These are phyloP conservation scores for Junco hyemalis DNA, from an alignment of 2,113 vertebrate genomes.

Conservation along the genomic window DNA sequence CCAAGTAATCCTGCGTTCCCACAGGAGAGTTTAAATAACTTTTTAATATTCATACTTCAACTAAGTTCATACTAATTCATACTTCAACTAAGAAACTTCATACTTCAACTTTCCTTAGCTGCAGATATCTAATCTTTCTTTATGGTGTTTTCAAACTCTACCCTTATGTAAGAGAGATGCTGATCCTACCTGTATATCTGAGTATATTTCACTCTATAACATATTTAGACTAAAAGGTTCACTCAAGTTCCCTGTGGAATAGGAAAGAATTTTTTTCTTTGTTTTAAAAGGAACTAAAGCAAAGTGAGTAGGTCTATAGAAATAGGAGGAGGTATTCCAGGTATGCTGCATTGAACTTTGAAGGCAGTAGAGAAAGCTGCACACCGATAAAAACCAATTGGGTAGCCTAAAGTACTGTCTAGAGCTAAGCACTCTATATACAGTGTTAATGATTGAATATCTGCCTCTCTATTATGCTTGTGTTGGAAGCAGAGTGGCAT, in stretches of 20 bases:
- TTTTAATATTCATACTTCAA: not conserved
- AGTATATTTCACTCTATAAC: not conserved
- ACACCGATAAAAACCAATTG: not conserved
- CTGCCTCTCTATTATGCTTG: not conserved
- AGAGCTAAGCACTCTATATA: not conserved
- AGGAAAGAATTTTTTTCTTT: not conserved
- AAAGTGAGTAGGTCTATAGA: not conserved
- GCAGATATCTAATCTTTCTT: not conserved
- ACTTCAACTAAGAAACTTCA: not conserved
- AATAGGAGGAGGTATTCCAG: not conserved
- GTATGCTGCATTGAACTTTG: not conserved
- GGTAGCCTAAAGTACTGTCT: not conserved
- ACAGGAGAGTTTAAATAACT: not conserved
- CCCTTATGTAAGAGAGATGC: not conserved
- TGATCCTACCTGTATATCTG: not conserved
- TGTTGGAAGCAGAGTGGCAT: not conserved
- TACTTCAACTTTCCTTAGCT: not conserved
- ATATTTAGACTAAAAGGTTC: not conserved
- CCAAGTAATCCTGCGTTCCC: not conserved
- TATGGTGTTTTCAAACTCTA: not conserved
- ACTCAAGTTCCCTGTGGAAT: not conserved
- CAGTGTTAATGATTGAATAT: rapidly evolving
- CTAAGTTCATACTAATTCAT: not conserved
- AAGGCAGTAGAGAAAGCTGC: not conserved
- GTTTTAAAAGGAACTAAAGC: not conserved